phyloP scores from a whole-genome alignment of 2,113 vertebrate genomes.

The Lates calcarifer region DNA sequence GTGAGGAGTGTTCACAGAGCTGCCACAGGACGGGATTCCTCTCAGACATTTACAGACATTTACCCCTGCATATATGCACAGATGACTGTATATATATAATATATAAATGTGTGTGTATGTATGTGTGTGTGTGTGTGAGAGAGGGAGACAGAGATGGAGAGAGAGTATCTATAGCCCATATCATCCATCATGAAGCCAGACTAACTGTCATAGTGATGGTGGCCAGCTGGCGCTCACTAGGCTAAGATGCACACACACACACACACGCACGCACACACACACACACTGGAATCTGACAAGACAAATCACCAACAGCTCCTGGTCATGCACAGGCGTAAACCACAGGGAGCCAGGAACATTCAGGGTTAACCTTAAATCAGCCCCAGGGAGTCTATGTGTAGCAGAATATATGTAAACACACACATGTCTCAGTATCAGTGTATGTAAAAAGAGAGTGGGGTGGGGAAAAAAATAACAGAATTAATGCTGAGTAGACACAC shows the following conservation, averaged over 20 bases:
- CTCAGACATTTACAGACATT: conserved; percentile 62
- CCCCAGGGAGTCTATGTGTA: conserved; percentile 53
- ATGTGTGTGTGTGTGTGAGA: conserved; percentile 33
- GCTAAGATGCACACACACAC: conserved; percentile 23
- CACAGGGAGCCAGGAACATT: conserved; percentile 60
- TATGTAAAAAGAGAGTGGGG: conserved; percentile 14
- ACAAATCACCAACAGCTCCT: conserved; percentile 73
- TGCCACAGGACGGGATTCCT: conserved; percentile 44
- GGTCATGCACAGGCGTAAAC: conserved; percentile 56
- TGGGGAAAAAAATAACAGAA: conserved; percentile 31
- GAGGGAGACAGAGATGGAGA: conserved; percentile 29
- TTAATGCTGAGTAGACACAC: conserved; percentile 57
- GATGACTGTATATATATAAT: conserved; percentile 1
- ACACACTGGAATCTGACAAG: conserved; percentile 65
- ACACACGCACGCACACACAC: conserved; percentile 24
- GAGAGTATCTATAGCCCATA: conserved; percentile 50
- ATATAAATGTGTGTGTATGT: conserved; percentile 15
- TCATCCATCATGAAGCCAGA: conserved; percentile 79
- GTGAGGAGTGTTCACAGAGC: conserved; percentile 40
- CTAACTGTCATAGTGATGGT: conserved; percentile 74
- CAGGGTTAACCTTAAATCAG: conserved; percentile 75
- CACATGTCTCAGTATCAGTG: background rate
- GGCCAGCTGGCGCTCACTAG: conserved; percentile 72
- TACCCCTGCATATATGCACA: conserved; percentile 16
- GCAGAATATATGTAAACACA: conserved; percentile 57